Conservation (phyloP, 2,113 vertebrate species). For the Oryzias curvinotus region DNA sequence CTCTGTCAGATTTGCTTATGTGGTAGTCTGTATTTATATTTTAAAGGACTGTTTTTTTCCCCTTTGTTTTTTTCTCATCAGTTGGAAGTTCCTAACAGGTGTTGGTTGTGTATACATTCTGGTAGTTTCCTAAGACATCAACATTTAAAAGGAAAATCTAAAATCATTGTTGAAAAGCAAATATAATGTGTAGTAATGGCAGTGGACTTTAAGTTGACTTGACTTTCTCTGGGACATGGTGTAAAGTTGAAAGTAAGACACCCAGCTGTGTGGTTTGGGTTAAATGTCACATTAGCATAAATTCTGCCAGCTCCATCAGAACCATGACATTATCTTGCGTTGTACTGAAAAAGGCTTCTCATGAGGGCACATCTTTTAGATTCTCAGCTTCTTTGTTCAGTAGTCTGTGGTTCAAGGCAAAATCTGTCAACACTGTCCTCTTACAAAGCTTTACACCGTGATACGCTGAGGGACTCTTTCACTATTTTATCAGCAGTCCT, state of each 20-base stretch:
- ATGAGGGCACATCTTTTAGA: conserved; percentile 11
- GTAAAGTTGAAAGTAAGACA: conserved; percentile 37
- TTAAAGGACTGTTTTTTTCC: too few species aligned
- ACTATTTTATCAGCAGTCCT: conserved; percentile 35
- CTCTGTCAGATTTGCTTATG: too few species aligned
- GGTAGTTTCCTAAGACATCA: too few species aligned
- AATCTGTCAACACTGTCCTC: conserved; percentile 1
- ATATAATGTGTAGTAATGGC: too few species aligned
- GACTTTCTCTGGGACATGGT: not conserved
- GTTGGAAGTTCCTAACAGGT: too few species aligned
- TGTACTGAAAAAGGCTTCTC: conserved; percentile 12
- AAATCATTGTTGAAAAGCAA: too few species aligned
- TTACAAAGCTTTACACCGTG: not conserved
- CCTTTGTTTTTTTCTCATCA: too few species aligned
- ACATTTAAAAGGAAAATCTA: too few species aligned
- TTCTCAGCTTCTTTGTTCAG: not conserved
- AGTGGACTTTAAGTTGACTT: too few species aligned
- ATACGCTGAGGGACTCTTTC: conserved; percentile 19
- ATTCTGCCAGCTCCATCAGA: conserved; percentile 29
- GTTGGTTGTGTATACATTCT: too few species aligned
- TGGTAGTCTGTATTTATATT: too few species aligned
- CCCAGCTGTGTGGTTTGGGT: conserved; percentile 33
- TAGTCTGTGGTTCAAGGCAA: conserved; percentile 7
- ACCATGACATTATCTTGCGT: conserved; percentile 42
- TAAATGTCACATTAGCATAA: conserved; percentile 69